A percentile compares a stretch with the other conserved stretches of the same genome.
Conservation (phyloP, 2,797 vertebrate genomes). For the Hapalemur alaotrensis region DNA sequence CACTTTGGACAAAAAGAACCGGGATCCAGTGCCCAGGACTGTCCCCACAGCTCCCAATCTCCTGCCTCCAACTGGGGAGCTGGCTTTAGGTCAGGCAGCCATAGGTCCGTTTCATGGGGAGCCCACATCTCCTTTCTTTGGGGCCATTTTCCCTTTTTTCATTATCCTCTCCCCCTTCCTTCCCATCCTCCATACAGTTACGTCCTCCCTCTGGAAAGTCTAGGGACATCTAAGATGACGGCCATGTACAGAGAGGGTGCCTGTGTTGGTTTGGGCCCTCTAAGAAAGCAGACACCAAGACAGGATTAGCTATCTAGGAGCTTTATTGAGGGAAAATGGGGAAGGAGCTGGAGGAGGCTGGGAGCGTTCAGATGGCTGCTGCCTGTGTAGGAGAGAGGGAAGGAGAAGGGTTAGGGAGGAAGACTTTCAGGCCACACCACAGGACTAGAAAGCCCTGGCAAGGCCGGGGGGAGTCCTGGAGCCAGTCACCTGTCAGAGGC, state of each 20-base stretch:
- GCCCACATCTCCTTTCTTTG: background rate
- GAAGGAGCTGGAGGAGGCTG: background rate
- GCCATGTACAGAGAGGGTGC: background rate
- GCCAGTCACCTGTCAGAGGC: background rate
- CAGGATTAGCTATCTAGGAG: background rate
- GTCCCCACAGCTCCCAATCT: background rate
- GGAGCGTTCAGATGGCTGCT: background rate
- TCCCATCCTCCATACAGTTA: too few species aligned
- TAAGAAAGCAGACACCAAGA: background rate
- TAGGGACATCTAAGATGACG: background rate
- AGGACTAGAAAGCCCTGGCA: background rate
- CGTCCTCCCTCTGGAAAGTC: background rate
- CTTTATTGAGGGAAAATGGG: background rate
- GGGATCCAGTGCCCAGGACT: background rate
- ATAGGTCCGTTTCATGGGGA: background rate
- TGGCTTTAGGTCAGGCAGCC: background rate
- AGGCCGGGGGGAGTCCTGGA: background rate
- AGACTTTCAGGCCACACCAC: background rate
- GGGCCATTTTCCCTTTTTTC: background rate
- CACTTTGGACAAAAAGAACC: background rate
- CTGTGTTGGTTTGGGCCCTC: background rate
- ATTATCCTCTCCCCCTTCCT: background rate
- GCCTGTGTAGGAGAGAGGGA: background rate
- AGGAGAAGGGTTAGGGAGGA: background rate
- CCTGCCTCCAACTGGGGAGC: background rate